Base-by-base conservation (phyloP, 1,140 invertebrate species). In the Phortica variegata region DNA sequence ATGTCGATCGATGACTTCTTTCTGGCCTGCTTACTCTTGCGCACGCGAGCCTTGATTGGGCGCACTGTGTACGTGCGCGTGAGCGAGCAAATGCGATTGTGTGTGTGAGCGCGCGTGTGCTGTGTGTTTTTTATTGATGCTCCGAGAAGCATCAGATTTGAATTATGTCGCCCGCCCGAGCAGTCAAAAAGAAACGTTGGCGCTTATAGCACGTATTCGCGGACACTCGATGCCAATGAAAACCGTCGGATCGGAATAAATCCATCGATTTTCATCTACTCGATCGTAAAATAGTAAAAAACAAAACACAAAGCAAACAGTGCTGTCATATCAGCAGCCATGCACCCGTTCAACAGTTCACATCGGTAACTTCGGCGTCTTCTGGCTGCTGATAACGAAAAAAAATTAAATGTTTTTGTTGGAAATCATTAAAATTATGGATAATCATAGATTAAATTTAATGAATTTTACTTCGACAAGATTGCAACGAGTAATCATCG, bases 151-250 rank as follows among this genome's bases (percentile, higher is more conserved):
- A n/a, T n/a, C n/a, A n/a, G 72, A 75, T 75, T 75, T 75, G 66
- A 73, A 73, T 75, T 75, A 75, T 75, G 65, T n/a, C n/a, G n/a
- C n/a, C n/a, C n/a, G n/a, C 56, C 60, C 69, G 57, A 73, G 58
- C 72, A 76, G 73, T 76, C 74, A 76, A 76, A 74, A 59, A 65
- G 65, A 76, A 73, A 73, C 73, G 63, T 74, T 75, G 68, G 73
- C 74, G 72, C 68, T 62, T 75, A 58, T 58, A 74, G 66, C 72
- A 75, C 72, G 72, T 75, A 74, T 57, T 65, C 68, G 65, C 72
- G 72, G 68, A 68, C 63, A 60, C 63, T n/a, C n/a, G n/a, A n/a
- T n/a, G n/a, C n/a, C n/a, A n/a, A n/a, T n/a, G n/a, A n/a, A n/a
- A n/a, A n/a, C n/a, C n/a, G n/a, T n/a, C n/a, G n/a, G n/a, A n/a